Evolutionary conservation across 2,888 invertebrate genomes (phyloP).

Genomic region (Agrilus biguttatus): DNA sequence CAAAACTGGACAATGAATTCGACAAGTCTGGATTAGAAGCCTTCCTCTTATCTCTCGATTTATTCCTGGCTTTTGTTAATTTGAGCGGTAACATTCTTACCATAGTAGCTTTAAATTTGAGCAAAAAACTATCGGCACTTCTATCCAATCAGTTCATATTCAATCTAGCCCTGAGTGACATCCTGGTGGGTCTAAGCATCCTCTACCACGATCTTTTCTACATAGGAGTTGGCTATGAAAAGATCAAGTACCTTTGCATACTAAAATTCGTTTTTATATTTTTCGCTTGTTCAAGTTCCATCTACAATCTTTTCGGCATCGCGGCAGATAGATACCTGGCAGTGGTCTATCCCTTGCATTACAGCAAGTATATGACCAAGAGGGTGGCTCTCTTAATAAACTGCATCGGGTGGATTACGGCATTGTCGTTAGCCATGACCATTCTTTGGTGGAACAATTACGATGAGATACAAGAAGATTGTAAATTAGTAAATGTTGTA

Average conservation of each 20-base stretch:
- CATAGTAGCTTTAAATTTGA: conserved; percentile 56
- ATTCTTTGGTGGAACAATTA: conserved; percentile 71
- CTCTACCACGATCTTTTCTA: conserved; percentile 70
- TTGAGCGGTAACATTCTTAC: conserved; percentile 62
- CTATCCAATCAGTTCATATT: conserved; percentile 67
- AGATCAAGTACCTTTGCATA: conserved; percentile 48
- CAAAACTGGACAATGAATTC: too few species aligned
- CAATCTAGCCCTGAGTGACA: conserved; percentile 64
- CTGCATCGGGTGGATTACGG: conserved; percentile 50
- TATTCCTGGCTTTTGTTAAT: conserved; percentile 33
- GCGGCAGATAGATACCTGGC: conserved; percentile 69
- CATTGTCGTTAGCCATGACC: conserved; percentile 50
- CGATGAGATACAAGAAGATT: conserved; percentile 32
- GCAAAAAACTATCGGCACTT: conserved; percentile 51
- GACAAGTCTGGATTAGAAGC: too few species aligned
- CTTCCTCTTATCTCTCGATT: too few species aligned
- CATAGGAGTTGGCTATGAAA: conserved; percentile 41
- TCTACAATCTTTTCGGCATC: conserved; percentile 64
- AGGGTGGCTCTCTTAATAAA: conserved; percentile 47
- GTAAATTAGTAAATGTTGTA: conserved; percentile 55
- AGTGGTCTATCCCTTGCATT: conserved; percentile 65
- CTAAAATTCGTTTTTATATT: conserved; percentile 59
- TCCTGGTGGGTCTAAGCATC: conserved; percentile 60
- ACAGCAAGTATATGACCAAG: conserved; percentile 61
- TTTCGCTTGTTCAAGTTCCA: conserved; percentile 64